Evolutionary conservation across 2,113 vertebrate species (phyloP).

Genomic region (Coturnix japonica): DNA sequence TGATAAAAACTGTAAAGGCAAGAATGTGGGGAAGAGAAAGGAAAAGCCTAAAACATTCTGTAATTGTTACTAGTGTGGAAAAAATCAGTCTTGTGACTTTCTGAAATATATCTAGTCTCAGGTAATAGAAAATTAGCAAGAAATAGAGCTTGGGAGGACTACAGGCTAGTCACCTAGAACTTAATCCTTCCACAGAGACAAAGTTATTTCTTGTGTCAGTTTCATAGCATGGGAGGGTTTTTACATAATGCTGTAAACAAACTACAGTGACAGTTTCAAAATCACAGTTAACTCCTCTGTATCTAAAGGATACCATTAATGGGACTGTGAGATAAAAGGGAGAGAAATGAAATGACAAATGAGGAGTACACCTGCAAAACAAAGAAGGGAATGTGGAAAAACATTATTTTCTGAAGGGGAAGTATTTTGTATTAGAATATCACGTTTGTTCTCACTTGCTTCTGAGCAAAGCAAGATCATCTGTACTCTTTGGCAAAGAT

Average conservation of each 20-base stretch:
- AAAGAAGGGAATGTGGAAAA: not conserved
- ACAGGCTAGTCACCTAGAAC: not conserved
- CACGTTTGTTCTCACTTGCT: not conserved
- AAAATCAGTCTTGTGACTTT: accelerated
- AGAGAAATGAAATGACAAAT: not conserved
- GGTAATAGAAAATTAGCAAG: not conserved
- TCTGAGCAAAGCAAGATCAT: not conserved
- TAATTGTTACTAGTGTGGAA: not conserved
- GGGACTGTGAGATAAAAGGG: accelerated
- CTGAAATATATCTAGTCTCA: not conserved
- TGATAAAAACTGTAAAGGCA: not conserved
- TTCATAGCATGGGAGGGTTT: not conserved
- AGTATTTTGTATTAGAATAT: not conserved
- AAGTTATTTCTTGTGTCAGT: not conserved
- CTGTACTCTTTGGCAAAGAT: not conserved
- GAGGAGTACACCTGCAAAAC: not conserved
- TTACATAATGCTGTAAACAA: not conserved
- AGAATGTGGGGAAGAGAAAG: not conserved
- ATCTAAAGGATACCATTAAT: not conserved
- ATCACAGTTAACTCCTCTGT: not conserved
- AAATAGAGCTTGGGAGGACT: not conserved
- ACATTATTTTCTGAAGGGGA: not conserved
- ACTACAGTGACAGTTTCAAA: not conserved
- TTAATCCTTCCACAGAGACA: not conserved
- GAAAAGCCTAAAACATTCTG: not conserved